phyloP scores from a whole-genome alignment of 1,140 invertebrate genomes.

The Pseudomyrmex pallidus region DNA sequence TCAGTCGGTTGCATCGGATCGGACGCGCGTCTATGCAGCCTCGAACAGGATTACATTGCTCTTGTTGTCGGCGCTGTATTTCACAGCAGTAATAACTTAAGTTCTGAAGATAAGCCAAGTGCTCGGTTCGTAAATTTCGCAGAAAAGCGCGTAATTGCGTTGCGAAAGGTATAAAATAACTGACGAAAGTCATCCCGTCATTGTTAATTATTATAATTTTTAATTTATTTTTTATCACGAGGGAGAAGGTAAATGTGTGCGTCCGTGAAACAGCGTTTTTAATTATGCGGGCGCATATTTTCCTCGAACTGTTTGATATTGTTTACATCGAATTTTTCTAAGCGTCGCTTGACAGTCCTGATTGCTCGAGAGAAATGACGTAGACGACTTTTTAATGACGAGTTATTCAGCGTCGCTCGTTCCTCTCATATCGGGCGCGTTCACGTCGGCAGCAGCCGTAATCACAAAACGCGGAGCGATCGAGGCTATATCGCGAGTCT shows the following conservation, averaged over 20 bases:
- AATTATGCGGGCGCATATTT: background rate
- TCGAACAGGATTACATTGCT: slow-evolving; percentile 39
- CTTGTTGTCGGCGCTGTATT: slow-evolving; percentile 9
- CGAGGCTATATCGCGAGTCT: slow-evolving; percentile 58
- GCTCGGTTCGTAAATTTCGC: background rate
- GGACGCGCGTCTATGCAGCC: slow-evolving; percentile 12
- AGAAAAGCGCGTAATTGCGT: too few relatives aligned
- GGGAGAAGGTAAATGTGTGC: too few relatives aligned
- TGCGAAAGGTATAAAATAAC: too few relatives aligned
- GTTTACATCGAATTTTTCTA: background rate
- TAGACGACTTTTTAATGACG: slow-evolving; percentile 29
- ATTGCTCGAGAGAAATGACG: slow-evolving; percentile 32
- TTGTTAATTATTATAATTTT: too few relatives aligned
- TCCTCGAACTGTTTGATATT: too few relatives aligned
- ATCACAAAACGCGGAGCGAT: slow-evolving; percentile 61
- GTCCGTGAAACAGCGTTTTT: background rate
- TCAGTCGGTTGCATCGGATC: slow-evolving; percentile 42
- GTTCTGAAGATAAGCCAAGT: background rate
- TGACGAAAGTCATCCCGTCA: too few relatives aligned
- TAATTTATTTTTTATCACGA: too few relatives aligned
- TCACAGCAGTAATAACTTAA: background rate
- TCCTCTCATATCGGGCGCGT: slow-evolving; percentile 16
- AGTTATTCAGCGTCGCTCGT: slow-evolving; percentile 12
- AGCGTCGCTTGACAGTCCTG: background rate
- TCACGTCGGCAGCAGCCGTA: slow-evolving; percentile 49